Evolutionary conservation across 2,113 vertebrate genomes (phyloP).

Genomic region (Bungarus multicinctus): DNA sequence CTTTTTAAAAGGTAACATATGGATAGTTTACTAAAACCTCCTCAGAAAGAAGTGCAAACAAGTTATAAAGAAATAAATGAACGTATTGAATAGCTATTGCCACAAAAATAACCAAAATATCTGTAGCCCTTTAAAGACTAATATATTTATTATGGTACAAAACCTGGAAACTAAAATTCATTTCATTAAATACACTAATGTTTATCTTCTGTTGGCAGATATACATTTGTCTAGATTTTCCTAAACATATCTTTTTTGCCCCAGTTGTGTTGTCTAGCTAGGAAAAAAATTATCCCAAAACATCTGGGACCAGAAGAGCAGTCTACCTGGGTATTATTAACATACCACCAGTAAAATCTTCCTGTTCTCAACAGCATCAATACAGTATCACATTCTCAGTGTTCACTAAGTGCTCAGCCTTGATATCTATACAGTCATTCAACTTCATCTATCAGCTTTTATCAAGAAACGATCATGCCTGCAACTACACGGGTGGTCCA

Average conservation of each 20-base stretch:
- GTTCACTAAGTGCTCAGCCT: background rate
- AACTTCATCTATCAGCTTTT: background rate
- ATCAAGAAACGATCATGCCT: background rate
- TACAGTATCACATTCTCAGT: background rate
- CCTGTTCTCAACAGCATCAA: background rate
- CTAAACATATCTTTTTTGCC: background rate
- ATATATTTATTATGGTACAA: background rate
- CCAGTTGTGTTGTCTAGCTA: background rate
- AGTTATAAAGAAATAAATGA: background rate
- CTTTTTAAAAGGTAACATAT: background rate
- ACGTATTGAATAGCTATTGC: background rate
- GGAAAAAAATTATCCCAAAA: background rate
- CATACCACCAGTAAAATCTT: background rate
- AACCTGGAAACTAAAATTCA: background rate
- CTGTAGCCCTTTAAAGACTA: background rate
- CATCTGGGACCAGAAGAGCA: no score
- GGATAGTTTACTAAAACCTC: background rate
- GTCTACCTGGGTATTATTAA: background rate
- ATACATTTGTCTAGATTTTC: background rate
- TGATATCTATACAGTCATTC: background rate
- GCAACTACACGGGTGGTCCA: background rate
- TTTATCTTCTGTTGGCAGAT: background rate
- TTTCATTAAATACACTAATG: background rate
- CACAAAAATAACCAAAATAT: background rate
- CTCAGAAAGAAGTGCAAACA: background rate